Conservation (phyloP, 1,140 invertebrate species). For the Drosophila littoralis region DNA sequence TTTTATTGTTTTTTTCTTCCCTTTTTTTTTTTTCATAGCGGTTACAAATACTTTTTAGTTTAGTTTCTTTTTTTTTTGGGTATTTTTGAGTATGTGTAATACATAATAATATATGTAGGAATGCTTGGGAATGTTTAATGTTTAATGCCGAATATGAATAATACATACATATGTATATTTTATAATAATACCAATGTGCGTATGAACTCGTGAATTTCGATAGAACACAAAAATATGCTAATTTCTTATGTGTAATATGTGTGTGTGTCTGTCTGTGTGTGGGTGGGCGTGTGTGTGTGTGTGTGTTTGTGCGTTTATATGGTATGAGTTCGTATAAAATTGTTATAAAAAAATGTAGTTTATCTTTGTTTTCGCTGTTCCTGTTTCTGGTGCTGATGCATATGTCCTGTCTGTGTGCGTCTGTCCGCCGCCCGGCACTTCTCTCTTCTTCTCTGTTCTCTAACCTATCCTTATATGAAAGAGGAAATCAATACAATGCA, state of each 20-base stretch:
- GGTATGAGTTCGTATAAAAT: slow-evolving; percentile 52
- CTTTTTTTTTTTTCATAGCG: slow-evolving; percentile 43
- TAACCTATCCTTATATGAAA: slow-evolving; percentile 17
- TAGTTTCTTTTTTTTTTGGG: slow-evolving; percentile 11
- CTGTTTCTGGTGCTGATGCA: slow-evolving; percentile 4
- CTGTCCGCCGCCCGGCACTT: slow-evolving; percentile 3
- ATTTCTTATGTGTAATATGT: slow-evolving; percentile 52
- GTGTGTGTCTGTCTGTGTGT: not conserved
- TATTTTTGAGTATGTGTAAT: slow-evolving; percentile 45
- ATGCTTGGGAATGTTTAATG: slow-evolving; percentile 56
- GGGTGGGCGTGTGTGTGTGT: not conserved
- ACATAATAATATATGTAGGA: slow-evolving; percentile 47
- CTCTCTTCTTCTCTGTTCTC: slow-evolving; percentile 32
- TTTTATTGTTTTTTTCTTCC: slow-evolving; percentile 52
- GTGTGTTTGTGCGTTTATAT: slow-evolving; percentile 9
- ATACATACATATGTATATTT: slow-evolving; percentile 17
- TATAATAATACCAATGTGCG: slow-evolving; percentile 62
- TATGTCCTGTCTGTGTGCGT: not conserved
- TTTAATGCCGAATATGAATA: slow-evolving; percentile 61
- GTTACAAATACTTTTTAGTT: slow-evolving; percentile 72
- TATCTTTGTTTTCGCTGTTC: slow-evolving; percentile 41
- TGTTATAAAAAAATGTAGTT: slow-evolving; percentile 47
- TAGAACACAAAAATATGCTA: slow-evolving; percentile 58
- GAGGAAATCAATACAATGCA: slow-evolving; percentile 5
- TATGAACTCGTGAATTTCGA: slow-evolving; percentile 66